These are phyloP conservation scores for Pelagia noctiluca DNA, from an alignment of 30 jellyfish, hydroid and myxozoan species.

Conservation along the genomic window DNA sequence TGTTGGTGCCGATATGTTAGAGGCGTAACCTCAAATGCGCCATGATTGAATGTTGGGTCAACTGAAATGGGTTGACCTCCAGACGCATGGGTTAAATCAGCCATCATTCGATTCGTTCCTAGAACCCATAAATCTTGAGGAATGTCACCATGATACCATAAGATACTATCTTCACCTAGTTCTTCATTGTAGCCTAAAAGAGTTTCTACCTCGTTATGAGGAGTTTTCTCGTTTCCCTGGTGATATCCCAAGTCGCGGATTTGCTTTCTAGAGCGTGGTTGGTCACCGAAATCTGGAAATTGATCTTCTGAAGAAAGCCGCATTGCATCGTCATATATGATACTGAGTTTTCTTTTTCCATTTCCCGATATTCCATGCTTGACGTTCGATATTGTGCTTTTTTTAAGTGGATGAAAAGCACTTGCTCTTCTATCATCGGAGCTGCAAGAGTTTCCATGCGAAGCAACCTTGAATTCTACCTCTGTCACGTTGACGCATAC, in stretches of 20 bases:
- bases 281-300: slow-evolving; percentile 15
- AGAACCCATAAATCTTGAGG: slow-evolving; percentile 19
- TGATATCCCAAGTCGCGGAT: neutral
- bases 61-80: neutral
- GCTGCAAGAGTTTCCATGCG: slow-evolving; percentile 44
- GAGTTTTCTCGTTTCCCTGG: slow-evolving; percentile 8
- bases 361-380: neutral
- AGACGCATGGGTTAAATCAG: neutral
- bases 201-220: slow-evolving; percentile 25
- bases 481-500: slow-evolving; percentile 30
- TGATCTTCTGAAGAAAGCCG: neutral
- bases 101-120: neutral
- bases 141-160: slow-evolving; percentile 24
- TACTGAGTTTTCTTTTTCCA: neutral
- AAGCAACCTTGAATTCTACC: neutral
- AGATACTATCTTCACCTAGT: slow-evolving; percentile 13
- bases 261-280: slow-evolving; percentile 20
- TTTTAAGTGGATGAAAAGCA: slow-evolving; percentile 23
- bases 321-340: neutral
- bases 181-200: neutral
- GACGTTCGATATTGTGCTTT: slow-evolving; percentile 9
- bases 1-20: slow-evolving; percentile 3
- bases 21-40: slow-evolving; percentile 20
- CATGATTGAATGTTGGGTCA: slow-evolving; percentile 10
- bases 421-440: neutral